These are phyloP conservation scores for Drosophila paulistorum DNA, from an alignment of 1,140 invertebrate genomes.

Conservation along the genomic window DNA sequence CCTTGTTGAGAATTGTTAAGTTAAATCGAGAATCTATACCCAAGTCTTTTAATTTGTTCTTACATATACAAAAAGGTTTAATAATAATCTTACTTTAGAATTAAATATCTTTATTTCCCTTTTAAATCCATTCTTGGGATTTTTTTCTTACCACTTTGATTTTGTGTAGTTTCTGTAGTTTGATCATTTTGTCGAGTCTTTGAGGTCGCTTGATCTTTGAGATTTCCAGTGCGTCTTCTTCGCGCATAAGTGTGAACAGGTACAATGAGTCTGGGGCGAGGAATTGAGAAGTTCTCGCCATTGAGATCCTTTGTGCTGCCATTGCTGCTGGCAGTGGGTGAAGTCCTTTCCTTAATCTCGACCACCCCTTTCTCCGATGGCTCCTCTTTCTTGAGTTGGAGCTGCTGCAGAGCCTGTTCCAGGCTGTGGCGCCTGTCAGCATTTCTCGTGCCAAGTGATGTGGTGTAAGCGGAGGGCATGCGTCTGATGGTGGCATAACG, in stretches of 20 bases:
- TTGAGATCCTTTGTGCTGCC: conserved; percentile 76
- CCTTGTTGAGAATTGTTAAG: too few relatives aligned
- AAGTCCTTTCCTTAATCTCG: conserved; percentile 15
- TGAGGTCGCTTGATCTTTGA: conserved; percentile 73
- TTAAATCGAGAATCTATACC: too few relatives aligned
- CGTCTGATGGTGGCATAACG: conserved; percentile 67
- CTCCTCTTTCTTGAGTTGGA: conserved; percentile 33
- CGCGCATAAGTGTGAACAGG: conserved; percentile 93
- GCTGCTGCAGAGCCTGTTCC: conserved; percentile 54
- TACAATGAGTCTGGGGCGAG: conserved; percentile 92
- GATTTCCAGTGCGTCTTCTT: conserved; percentile 90
- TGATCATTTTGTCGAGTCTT: conserved; percentile 35
- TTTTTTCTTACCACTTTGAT: conserved; percentile 52
- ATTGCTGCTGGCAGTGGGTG: conserved; percentile 61
- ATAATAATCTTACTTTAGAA: too few relatives aligned
- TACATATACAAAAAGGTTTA: too few relatives aligned
- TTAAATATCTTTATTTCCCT: too few relatives aligned
- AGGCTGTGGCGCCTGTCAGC: conserved; percentile 48
- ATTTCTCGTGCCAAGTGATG: conserved; percentile 34
- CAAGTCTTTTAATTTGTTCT: too few relatives aligned
- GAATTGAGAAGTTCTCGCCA: conserved; percentile 89
- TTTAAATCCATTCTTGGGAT: too few relatives aligned
- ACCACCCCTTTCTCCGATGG: not conserved
- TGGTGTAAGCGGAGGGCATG: conserved; percentile 57
- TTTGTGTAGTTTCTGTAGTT: conserved; percentile 11